Conservation (phyloP, 35 echinoderm and acorn worm genomes). For the Stichopus chloronotus region DNA sequence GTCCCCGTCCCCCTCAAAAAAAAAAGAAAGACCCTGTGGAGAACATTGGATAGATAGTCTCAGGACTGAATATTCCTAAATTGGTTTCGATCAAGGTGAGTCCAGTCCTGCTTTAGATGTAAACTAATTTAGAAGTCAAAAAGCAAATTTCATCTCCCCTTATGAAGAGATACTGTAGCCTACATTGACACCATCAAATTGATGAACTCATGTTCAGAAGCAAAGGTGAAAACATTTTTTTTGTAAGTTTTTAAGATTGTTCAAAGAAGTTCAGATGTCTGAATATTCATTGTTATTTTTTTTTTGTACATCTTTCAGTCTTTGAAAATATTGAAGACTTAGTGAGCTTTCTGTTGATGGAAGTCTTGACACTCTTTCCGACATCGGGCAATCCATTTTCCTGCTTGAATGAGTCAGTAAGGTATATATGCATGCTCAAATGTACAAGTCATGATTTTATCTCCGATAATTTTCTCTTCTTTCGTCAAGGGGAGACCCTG, state of each 20-base stretch:
- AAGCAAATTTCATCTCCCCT: no score
- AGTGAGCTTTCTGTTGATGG: constrained; percentile 85
- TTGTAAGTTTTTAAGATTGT: not conserved
- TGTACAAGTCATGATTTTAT: not conserved
- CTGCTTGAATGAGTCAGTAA: constrained; percentile 63
- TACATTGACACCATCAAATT: no score
- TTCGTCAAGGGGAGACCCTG: not conserved
- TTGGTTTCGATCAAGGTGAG: no score
- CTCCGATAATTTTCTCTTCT: not conserved
- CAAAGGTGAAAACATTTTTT: not conserved
- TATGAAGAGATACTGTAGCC: no score
- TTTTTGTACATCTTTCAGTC: constrained; percentile 55
- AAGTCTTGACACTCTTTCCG: constrained; percentile 77
- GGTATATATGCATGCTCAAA: not conserved
- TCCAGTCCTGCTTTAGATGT: no score
- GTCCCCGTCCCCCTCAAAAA: no score
- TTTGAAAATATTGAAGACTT: constrained; percentile 89
- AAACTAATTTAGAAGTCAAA: no score
- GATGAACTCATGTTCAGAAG: no score
- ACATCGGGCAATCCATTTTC: constrained; percentile 75
- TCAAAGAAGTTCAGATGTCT: not conserved
- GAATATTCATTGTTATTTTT: not conserved
- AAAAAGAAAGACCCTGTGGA: no score
- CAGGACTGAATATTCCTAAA: no score
- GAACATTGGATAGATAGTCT: no score